These are phyloP conservation scores for Cryptus viduatorius DNA, from an alignment of 2,888 invertebrate species.

Conservation along the genomic window DNA sequence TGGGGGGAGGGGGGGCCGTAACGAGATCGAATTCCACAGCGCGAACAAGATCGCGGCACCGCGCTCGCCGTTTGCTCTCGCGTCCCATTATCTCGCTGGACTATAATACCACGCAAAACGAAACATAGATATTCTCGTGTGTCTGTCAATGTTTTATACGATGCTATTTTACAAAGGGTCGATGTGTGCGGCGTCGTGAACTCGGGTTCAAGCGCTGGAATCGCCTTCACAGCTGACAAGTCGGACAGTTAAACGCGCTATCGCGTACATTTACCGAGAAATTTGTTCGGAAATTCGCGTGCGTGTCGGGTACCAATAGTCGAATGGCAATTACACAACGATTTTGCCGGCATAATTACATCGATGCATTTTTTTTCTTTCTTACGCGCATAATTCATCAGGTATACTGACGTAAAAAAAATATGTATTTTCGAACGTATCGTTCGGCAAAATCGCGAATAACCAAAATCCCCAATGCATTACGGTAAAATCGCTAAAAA, in stretches of 20 bases:
- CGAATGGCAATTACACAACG: constrained; percentile 36
- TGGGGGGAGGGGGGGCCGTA: constrained; percentile 20
- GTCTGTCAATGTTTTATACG: background rate
- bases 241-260: constrained; percentile 37
- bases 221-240: constrained; percentile 74
- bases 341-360: background rate
- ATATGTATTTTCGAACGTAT: too few species aligned
- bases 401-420: too few species aligned
- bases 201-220: constrained; percentile 79
- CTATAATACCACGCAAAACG: constrained; percentile 14
- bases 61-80: constrained; percentile 46
- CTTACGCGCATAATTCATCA: too few species aligned
- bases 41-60: constrained; percentile 1
- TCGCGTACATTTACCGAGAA: constrained; percentile 37
- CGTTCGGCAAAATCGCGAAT: too few species aligned
- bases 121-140: background rate
- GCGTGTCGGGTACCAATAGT: constrained; percentile 2
- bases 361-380: background rate
- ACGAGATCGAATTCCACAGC: constrained; percentile 63
- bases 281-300: constrained; percentile 8
- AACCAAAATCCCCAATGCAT: too few species aligned
- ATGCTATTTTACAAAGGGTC: background rate
- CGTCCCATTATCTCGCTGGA: constrained; percentile 44
- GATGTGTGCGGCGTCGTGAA: constrained; percentile 73
- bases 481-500: too few species aligned